Evolutionary conservation across 2,113 vertebrate genomes (phyloP), one percentile per base, ranked within the genome.

Genomic region (Hyperoodon ampullatus): DNA sequence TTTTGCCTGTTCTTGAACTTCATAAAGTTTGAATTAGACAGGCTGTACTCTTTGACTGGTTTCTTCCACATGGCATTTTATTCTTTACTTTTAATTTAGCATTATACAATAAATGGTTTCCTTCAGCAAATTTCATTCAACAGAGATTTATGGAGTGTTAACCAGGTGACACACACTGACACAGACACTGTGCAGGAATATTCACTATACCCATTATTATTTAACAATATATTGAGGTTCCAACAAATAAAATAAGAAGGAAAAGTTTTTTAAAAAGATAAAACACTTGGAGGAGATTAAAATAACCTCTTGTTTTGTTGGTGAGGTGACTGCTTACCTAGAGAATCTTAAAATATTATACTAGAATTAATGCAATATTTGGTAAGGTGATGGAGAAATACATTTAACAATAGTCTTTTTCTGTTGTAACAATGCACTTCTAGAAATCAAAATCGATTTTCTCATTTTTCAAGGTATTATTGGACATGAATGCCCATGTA

Each of bases 21-120:
- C 16, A 93, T 72, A 93, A 85, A 91, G 90, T 55, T 68, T 77
- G 19, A 70, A 93, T 93, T 85, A 88, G 8, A 58, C 5, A 72
- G 12, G 3, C 71, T 91, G 26, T 33, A 66, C 5, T 60, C 24
- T 71, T 93, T 90, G 70, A 47, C 60, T 58, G 26, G 8, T 44
- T 84, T 93, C 18, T 80, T 95, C 18, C n/a, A 93, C 26, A 50
- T 4, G 55, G 77, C 26, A 87, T 68, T 68, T 86, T 91, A 63
- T 53, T 24, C 74, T 33, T 92, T 88, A 14, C 23, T 88, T 86
- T 85, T 63, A 92, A 58, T 63, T 94, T 89, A 63, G 33, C 26
- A 65, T 58, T 63, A 63, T 19, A 21, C 70, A 55, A 39, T 66
- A 81, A 70, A 71, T 81, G 11, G 4, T 70, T 93, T 94, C 47